Evolutionary conservation across 2,888 invertebrate genomes (phyloP).

Genomic region (Lamproptera curius): DNA sequence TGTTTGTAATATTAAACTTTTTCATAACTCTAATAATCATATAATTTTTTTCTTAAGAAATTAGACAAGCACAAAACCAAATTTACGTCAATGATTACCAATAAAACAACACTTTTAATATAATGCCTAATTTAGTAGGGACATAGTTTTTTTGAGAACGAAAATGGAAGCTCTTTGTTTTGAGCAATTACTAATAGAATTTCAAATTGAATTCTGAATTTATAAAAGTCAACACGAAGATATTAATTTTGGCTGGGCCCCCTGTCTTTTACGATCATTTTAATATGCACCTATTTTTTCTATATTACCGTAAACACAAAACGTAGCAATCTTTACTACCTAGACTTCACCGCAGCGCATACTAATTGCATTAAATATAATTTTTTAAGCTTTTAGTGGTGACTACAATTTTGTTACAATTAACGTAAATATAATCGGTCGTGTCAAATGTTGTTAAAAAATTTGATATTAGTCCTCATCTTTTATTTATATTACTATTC

Average conservation of each 20-base stretch:
- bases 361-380: too few species aligned
- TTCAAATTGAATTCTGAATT: constrained; percentile 16
- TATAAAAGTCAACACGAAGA: constrained; percentile 16
- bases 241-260: constrained; percentile 24
- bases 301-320: not conserved
- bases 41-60: not conserved
- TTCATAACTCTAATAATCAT: not conserved
- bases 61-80: constrained; percentile 7
- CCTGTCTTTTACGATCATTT: constrained; percentile 18
- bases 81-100: not conserved
- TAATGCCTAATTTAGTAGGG: constrained; percentile 11
- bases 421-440: too few species aligned
- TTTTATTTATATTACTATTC: too few species aligned
- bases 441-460: too few species aligned
- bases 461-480: too few species aligned
- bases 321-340: not conserved
- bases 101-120: constrained; percentile 12
- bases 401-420: too few species aligned
- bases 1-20: constrained; percentile 4
- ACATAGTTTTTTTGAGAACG: constrained; percentile 15
- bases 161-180: constrained; percentile 56
- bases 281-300: constrained; percentile 7
- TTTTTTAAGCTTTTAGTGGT: too few species aligned
- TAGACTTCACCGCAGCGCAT: too few species aligned
- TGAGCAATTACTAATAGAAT: constrained; percentile 54